Conservation (phyloP, 2,888 invertebrate genomes). For the Ochropleura leucogaster region DNA sequence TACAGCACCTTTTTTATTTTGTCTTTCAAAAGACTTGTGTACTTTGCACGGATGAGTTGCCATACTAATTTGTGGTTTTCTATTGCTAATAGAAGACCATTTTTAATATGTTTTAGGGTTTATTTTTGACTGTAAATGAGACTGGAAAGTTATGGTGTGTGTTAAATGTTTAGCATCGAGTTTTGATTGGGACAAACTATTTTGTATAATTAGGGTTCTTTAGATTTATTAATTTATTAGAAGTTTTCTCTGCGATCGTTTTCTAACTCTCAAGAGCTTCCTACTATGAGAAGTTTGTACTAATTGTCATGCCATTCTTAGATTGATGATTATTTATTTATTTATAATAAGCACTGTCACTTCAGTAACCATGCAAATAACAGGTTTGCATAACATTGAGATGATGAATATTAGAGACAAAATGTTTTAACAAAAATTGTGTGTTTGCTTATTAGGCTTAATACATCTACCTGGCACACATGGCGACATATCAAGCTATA, state of each 20-base stretch:
- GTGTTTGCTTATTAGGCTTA: not conserved
- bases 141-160: conserved; percentile 32
- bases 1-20: conserved; percentile 67
- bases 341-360: no score
- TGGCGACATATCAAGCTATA: no score
- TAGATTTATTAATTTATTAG: conserved; percentile 11
- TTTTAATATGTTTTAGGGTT: conserved; percentile 48
- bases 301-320: not conserved
- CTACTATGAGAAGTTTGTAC: not conserved
- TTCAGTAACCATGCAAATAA: no score
- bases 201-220: conserved; percentile 15
- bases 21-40: conserved; percentile 61
- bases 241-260: not conserved
- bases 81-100: conserved; percentile 62
- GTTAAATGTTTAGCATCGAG: conserved; percentile 37
- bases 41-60: conserved; percentile 62
- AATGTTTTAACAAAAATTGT: no score
- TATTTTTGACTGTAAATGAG: conserved; percentile 48
- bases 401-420: no score
- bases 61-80: conserved; percentile 66
- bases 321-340: not conserved
- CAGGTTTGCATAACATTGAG: no score
- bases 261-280: not conserved
- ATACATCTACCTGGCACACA: not conserved
- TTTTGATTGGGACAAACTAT: conserved; percentile 17